These are phyloP conservation scores for Drosophila anomalata DNA, from an alignment of 2,888 invertebrate genomes.

Conservation along the genomic window DNA sequence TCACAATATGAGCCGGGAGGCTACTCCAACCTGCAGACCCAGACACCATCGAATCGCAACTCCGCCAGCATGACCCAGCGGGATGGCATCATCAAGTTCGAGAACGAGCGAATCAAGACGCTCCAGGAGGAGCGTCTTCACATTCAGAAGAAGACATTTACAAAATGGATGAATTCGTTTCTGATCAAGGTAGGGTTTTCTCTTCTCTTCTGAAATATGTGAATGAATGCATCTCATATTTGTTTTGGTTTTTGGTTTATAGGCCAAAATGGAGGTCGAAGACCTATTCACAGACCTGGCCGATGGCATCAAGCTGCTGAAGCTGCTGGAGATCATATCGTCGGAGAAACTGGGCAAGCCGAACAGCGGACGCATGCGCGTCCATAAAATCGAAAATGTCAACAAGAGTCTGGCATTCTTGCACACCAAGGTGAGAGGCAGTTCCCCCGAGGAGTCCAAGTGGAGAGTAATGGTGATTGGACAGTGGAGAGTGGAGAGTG, in stretches of 20 bases:
- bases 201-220: background rate
- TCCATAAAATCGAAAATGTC: constrained; percentile 99
- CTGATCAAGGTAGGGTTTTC: constrained; percentile 91
- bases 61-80: constrained; percentile 93
- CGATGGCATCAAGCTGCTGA: constrained; percentile 96
- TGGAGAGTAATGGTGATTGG: constrained; percentile 8
- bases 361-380: constrained; percentile 97
- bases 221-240: constrained; percentile 25
- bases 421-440: constrained; percentile 91
- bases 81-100: constrained; percentile 96
- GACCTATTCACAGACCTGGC: constrained; percentile 98
- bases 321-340: constrained; percentile 98
- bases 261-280: constrained; percentile 99
- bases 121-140: constrained; percentile 98
- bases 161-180: constrained; percentile 99
- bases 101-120: constrained; percentile 97
- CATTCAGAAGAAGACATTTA: constrained; percentile 99
- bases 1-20: constrained; percentile 89
- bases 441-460: constrained; percentile 22
- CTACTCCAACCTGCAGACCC: constrained; percentile 86
- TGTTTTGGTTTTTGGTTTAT: constrained; percentile 45
- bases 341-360: constrained; percentile 98
- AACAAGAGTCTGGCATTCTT: constrained; percentile 98
- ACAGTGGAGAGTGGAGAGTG: constrained; percentile 3
- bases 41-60: constrained; percentile 85